Conservation (phyloP, 2,113 vertebrate species). For the Atherinomorus stipes region DNA sequence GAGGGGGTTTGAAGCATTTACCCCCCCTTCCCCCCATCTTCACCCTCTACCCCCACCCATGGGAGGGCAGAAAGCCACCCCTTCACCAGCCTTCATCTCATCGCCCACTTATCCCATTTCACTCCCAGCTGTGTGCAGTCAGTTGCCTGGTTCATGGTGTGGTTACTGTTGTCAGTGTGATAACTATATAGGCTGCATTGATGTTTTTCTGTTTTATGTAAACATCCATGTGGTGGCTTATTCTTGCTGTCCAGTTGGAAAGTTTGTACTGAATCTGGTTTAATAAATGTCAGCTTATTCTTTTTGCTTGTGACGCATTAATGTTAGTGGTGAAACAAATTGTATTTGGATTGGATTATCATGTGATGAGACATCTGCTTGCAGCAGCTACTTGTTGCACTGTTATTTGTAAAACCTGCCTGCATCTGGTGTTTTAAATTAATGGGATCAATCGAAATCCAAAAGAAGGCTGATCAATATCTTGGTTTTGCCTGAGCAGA, state of each 20-base stretch:
- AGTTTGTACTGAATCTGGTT: conserved; percentile 5
- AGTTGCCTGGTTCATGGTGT: conserved; percentile 26
- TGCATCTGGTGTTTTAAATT: conserved; percentile 39
- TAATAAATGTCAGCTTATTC: background rate
- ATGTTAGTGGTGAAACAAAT: conserved; percentile 13
- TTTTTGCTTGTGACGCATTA: conserved; percentile 6
- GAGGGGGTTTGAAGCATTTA: conserved; percentile 63
- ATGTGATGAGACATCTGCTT: conserved; percentile 32
- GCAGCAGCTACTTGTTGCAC: conserved; percentile 20
- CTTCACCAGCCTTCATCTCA: conserved; percentile 57
- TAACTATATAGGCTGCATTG: conserved; percentile 17
- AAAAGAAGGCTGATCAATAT: conserved; percentile 43
- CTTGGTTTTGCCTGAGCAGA: conserved; percentile 62
- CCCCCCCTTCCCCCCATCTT: conserved; percentile 56
- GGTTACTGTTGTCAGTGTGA: conserved; percentile 29
- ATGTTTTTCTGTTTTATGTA: conserved; percentile 1
- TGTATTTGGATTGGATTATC: conserved; percentile 15
- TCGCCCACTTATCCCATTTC: conserved; percentile 66
- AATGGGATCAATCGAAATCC: conserved; percentile 34
- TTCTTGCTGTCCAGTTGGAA: background rate
- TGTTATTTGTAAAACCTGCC: conserved; percentile 43
- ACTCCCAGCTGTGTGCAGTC: conserved; percentile 63
- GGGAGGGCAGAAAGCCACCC: conserved; percentile 80
- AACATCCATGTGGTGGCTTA: background rate
- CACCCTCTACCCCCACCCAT: conserved; percentile 65